Conservation (phyloP, 2,797 vertebrate genomes). For the Nasua narica region DNA sequence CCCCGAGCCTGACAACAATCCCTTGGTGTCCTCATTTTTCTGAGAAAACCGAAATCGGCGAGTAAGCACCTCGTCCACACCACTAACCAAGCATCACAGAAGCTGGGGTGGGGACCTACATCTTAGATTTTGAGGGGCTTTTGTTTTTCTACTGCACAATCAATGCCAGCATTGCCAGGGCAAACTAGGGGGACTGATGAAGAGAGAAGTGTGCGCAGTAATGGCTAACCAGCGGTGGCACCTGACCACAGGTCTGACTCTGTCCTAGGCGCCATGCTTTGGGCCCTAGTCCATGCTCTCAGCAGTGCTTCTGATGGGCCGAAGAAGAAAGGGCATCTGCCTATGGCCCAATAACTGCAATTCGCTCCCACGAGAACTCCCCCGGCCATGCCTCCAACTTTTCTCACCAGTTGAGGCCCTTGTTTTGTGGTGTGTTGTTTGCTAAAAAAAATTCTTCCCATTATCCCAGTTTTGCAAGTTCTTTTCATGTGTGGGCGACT, state of each 20-base stretch:
- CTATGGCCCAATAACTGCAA: background rate
- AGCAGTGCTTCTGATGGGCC: background rate
- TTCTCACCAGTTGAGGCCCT: background rate
- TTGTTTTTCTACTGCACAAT: background rate
- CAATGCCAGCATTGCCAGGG: background rate
- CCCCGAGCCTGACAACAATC: background rate
- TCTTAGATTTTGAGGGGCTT: background rate
- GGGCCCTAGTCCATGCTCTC: background rate
- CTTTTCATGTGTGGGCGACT: background rate
- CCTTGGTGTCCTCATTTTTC: background rate
- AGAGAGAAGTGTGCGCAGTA: fast-evolving
- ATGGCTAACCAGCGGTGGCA: background rate
- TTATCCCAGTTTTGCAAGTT: background rate
- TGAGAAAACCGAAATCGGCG: background rate
- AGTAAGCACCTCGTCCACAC: background rate
- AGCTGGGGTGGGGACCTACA: background rate
- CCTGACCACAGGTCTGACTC: too few species aligned
- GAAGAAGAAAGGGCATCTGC: background rate
- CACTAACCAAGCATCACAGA: background rate
- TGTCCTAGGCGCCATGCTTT: background rate
- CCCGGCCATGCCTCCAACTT: background rate
- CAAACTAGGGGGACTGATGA: background rate
- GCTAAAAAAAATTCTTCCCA: background rate
- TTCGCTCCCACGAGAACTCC: background rate
- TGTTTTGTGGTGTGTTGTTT: background rate